These are phyloP conservation scores for Squalus acanthias DNA, from an alignment of 2,797 vertebrate genomes.

Conservation along the genomic window DNA sequence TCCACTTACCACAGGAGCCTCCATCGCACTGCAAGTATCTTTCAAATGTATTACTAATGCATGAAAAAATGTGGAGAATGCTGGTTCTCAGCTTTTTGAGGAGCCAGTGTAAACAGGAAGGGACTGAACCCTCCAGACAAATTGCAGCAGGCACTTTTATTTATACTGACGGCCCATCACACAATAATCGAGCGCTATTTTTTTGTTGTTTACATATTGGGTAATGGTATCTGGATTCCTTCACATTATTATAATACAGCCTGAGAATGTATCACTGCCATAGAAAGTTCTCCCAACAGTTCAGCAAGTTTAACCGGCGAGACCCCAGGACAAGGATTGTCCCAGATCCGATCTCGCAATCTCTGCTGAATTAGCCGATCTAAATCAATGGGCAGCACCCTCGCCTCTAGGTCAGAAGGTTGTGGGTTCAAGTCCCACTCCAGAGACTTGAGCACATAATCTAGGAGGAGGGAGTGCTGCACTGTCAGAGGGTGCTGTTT, in stretches of 20 bases:
- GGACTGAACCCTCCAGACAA: constrained; percentile 4
- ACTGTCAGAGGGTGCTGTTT: too few relatives aligned
- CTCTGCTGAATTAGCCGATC: not conserved
- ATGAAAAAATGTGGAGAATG: constrained; percentile 4
- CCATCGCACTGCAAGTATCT: not conserved
- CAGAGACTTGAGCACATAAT: too few relatives aligned
- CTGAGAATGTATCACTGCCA: not conserved
- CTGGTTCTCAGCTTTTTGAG: not conserved
- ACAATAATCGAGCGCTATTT: not conserved
- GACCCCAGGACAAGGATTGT: not conserved
- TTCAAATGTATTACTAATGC: not conserved
- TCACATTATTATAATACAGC: not conserved
- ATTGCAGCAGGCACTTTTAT: not conserved
- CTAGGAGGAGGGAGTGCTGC: too few relatives aligned
- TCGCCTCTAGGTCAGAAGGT: too few relatives aligned
- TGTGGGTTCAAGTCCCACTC: too few relatives aligned
- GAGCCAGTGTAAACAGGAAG: constrained; percentile 27
- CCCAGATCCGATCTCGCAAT: not conserved
- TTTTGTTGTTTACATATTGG: not conserved
- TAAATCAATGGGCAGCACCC: too few relatives aligned
- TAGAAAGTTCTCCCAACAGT: not conserved
- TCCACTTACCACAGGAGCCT: not conserved
- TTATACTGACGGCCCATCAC: not conserved
- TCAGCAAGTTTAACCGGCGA: constrained; percentile 1
- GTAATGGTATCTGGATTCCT: not conserved